Evolutionary conservation across 2,113 vertebrate genomes (phyloP).

Genomic region (Spilogale gracilis): DNA sequence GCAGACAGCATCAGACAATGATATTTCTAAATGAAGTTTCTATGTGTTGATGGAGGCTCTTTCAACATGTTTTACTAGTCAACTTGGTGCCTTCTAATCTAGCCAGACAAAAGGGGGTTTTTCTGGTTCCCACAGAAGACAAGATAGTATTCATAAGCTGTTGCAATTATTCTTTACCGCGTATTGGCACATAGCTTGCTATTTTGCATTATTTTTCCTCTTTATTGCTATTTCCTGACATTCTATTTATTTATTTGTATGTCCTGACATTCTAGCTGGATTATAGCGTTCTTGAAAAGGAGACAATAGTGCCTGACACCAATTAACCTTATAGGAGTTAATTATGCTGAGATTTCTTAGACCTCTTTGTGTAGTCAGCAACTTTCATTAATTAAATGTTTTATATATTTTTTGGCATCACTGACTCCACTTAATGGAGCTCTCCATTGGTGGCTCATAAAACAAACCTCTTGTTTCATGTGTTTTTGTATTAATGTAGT

Average conservation of each 20-base stretch:
- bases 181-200: not conserved
- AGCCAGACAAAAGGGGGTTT: not conserved
- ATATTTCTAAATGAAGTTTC: not conserved
- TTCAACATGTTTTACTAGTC: slow-evolving; percentile 20
- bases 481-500: not conserved
- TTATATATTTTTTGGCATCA: not conserved
- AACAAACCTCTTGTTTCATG: not conserved
- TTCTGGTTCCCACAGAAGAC: slow-evolving; percentile 5
- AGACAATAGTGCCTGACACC: not conserved
- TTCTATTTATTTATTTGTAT: not conserved
- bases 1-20: not conserved
- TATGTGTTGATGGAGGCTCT: slow-evolving; percentile 17
- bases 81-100: not conserved
- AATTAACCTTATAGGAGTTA: slow-evolving; percentile 5
- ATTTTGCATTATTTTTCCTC: not conserved
- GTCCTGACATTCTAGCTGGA: not conserved
- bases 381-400: slow-evolving; percentile 14
- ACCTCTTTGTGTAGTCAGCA: slow-evolving; percentile 3
- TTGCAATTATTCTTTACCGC: not conserved
- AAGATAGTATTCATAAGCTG: not conserved
- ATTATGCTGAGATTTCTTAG: slow-evolving; percentile 37
- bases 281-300: slow-evolving; percentile 22
- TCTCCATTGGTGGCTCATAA: slow-evolving; percentile 8
- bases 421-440: not conserved
- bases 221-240: not conserved